phyloP scores from a whole-genome alignment of 1,140 invertebrate species.

The Euborellia annulipes region DNA sequence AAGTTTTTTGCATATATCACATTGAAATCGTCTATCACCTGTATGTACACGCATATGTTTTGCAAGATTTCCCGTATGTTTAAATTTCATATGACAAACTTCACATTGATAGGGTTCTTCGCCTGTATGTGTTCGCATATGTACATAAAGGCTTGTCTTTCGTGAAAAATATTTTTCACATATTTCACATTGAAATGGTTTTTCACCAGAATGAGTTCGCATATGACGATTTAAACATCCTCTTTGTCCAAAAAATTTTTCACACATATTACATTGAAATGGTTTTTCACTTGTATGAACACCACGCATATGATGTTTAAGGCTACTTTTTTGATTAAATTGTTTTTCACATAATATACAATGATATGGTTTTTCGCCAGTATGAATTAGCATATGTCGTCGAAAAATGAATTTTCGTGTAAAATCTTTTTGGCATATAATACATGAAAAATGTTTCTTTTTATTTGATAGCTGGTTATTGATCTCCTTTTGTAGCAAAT shows the following conservation, averaged over 20 bases:
- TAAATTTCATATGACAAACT: slow-evolving; percentile 15
- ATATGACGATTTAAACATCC: neutral
- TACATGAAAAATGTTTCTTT: too few relatives aligned
- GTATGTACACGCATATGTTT: too few relatives aligned
- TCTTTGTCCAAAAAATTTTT: slow-evolving; percentile 5
- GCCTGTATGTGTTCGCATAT: slow-evolving; percentile 11
- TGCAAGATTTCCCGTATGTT: too few relatives aligned
- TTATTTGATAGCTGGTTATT: too few relatives aligned
- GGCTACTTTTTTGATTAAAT: neutral
- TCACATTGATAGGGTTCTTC: slow-evolving; percentile 18
- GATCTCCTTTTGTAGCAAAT: too few relatives aligned
- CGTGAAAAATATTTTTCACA: slow-evolving; percentile 6
- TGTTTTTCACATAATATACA: slow-evolving; percentile 8
- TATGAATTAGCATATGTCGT: slow-evolving; percentile 2
- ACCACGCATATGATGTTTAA: slow-evolving; percentile 1
- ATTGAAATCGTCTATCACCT: too few relatives aligned
- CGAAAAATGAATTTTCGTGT: slow-evolving; percentile 4
- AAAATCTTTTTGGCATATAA: slow-evolving; percentile 4
- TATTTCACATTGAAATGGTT: slow-evolving; percentile 6
- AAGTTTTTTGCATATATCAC: too few relatives aligned
- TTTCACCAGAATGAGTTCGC: neutral
- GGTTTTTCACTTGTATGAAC: slow-evolving; percentile 1
- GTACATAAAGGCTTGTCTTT: slow-evolving; percentile 1
- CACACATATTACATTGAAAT: too few relatives aligned
- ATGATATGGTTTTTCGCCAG: slow-evolving; percentile 5